These are phyloP conservation scores for Lepidochrysops patricia DNA, from an alignment of 2,888 invertebrate species.

Conservation along the genomic window DNA sequence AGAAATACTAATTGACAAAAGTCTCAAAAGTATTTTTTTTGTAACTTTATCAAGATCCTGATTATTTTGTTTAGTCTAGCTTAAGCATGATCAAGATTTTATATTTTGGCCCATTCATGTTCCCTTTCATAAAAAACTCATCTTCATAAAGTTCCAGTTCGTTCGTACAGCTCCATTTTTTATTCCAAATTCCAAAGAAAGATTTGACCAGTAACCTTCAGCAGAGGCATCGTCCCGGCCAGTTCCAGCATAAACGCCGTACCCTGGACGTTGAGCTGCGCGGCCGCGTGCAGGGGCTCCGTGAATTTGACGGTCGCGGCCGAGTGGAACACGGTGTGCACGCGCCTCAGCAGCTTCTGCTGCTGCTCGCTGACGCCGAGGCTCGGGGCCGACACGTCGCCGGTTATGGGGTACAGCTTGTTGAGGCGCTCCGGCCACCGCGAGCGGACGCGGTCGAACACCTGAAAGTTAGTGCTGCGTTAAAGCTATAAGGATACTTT, in stretches of 20 bases:
- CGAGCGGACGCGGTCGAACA: conserved; percentile 80
- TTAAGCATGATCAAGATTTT: conserved; percentile 17
- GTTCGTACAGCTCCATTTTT: too few species aligned
- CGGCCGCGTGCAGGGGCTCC: conserved; percentile 90
- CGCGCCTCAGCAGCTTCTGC: conserved; percentile 76
- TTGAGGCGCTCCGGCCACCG: conserved; percentile 77
- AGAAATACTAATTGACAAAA: too few species aligned
- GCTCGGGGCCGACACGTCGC: conserved; percentile 83
- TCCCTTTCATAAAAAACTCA: too few species aligned
- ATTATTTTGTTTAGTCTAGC: too few species aligned
- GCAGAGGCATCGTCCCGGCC: conserved; percentile 84
- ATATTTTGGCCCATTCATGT: too few species aligned
- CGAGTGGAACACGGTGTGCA: conserved; percentile 93
- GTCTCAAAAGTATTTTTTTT: too few species aligned
- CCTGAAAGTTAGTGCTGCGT: conserved; percentile 45
- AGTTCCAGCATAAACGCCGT: conserved; percentile 88
- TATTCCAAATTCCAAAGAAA: too few species aligned
- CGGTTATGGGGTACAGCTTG: conserved; percentile 81
- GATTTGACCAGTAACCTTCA: too few species aligned
- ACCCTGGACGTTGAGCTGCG: conserved; percentile 91
- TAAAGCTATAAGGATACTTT: background rate
- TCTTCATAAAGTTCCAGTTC: too few species aligned
- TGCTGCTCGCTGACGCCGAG: conserved; percentile 82
- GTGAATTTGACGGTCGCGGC: conserved; percentile 97
- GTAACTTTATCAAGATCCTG: too few species aligned